A percentile compares a stretch with the other conserved stretches of the same genome.
These are phyloP conservation scores for Ormyrus pomaceus DNA, from an alignment of 2,888 invertebrate species.

Conservation along the genomic window DNA sequence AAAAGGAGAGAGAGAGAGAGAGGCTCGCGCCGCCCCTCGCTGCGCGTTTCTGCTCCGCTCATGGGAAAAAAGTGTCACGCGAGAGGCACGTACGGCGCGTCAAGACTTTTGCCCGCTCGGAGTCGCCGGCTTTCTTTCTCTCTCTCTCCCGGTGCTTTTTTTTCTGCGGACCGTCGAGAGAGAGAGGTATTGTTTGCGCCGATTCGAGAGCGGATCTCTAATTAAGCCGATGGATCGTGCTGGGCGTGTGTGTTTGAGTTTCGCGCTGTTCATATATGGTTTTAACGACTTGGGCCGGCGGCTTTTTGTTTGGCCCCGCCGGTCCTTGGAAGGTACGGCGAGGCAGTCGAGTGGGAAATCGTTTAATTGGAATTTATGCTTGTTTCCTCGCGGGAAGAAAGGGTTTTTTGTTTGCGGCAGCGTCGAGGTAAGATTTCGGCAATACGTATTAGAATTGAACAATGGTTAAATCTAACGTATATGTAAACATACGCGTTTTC, in stretches of 20 bases:
- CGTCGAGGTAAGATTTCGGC: too few relatives aligned
- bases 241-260: neutral
- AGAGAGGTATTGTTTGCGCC: neutral
- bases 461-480: too few relatives aligned
- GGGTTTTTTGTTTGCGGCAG: too few relatives aligned
- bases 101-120: neutral
- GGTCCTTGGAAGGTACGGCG: too few relatives aligned
- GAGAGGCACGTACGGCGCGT: conserved; percentile 59
- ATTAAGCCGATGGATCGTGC: conserved; percentile 18
- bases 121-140: neutral
- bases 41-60: conserved; percentile 55
- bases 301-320: too few relatives aligned
- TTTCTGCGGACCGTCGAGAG: neutral
- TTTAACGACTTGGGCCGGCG: too few relatives aligned
- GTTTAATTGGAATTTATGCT: too few relatives aligned
- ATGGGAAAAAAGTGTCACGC: conserved; percentile 65
- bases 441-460: too few relatives aligned
- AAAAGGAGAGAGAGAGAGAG: conserved; percentile 36
- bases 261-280: neutral
- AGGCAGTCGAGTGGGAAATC: too few relatives aligned
- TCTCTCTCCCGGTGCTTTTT: neutral
- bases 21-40: conserved; percentile 55
- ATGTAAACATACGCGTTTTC: too few relatives aligned
- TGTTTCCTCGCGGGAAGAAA: too few relatives aligned
- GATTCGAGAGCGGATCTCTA: conserved; percentile 12